phyloP scores from a whole-genome alignment of 1,140 invertebrate species.

The Drosophila aff. region DNA sequence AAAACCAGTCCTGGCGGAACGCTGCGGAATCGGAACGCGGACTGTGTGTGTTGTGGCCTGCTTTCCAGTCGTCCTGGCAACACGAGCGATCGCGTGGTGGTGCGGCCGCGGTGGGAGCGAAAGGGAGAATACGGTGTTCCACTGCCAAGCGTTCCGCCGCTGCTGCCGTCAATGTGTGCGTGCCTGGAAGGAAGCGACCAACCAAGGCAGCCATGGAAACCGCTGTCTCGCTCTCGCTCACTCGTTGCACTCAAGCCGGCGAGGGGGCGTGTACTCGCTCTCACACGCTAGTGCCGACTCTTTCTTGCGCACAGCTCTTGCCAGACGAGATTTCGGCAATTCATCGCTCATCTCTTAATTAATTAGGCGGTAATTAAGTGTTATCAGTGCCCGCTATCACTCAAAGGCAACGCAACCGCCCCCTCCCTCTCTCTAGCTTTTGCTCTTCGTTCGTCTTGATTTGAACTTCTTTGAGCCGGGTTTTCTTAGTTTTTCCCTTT shows the following conservation, averaged over 20 bases:
- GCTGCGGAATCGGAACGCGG: constrained; percentile 41
- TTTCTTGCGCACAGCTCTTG: constrained; percentile 23
- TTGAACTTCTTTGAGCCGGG: neutral
- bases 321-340: constrained; percentile 8
- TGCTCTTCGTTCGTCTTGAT: constrained; percentile 7
- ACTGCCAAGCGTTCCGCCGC: constrained; percentile 37
- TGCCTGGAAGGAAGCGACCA: constrained; percentile 61
- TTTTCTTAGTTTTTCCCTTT: constrained; percentile 19
- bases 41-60: constrained; percentile 36
- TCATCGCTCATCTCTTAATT: constrained; percentile 65
- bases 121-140: constrained; percentile 41
- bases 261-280: constrained; percentile 58
- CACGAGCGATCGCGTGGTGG: constrained; percentile 51
- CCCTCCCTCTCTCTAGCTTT: constrained; percentile 14
- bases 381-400: constrained; percentile 56
- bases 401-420: constrained; percentile 38
- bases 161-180: constrained; percentile 28
- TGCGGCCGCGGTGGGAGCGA: constrained; percentile 13
- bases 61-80: constrained; percentile 80
- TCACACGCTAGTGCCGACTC: constrained; percentile 47
- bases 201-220: constrained; percentile 62
- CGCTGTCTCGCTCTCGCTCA: constrained; percentile 49
- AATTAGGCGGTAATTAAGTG: constrained; percentile 81
- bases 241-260: constrained; percentile 28
- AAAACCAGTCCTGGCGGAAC: constrained; percentile 81